Evolutionary conservation across 2,888 invertebrate genomes (phyloP).

Genomic region (Drosophila cognata): DNA sequence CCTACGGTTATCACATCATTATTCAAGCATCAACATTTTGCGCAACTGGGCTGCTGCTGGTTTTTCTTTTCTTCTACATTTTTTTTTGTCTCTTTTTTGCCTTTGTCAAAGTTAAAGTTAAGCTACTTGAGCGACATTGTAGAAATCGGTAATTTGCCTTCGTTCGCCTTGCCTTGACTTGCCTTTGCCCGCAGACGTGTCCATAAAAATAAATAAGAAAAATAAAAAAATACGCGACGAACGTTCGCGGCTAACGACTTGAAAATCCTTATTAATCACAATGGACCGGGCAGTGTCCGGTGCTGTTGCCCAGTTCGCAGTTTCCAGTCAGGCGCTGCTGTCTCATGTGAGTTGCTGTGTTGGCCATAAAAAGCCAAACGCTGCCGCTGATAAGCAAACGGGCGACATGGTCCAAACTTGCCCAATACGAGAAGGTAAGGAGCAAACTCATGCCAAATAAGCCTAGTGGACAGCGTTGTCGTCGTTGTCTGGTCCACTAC

Average conservation of each 20-base stretch:
- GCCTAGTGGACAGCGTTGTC: conserved; percentile 42
- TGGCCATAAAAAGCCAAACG: conserved; percentile 77
- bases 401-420: conserved; percentile 64
- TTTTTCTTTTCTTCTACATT: conserved; percentile 16
- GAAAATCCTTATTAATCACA: conserved; percentile 81
- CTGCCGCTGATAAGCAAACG: conserved; percentile 76
- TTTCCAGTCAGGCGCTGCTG: conserved; percentile 28
- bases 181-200: conserved; percentile 46
- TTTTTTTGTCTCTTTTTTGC: conserved; percentile 26
- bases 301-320: conserved; percentile 8
- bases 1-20: conserved; percentile 80
- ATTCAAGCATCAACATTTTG: conserved; percentile 78
- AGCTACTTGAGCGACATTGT: conserved; percentile 80
- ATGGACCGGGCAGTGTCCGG: conserved; percentile 47
- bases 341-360: conserved; percentile 62
- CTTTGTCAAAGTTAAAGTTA: conserved; percentile 79
- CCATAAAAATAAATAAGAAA: conserved; percentile 50
- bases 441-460: conserved; percentile 59
- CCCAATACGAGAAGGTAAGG: conserved; percentile 23
- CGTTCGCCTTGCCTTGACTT: conserved; percentile 24
- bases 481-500: conserved; percentile 64
- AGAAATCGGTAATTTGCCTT: conserved; percentile 81
- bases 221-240: conserved; percentile 33
- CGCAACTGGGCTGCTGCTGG: conserved; percentile 53
- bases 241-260: conserved; percentile 73